phyloP scores from a whole-genome alignment of 2,113 vertebrate genomes.

The Oreotrochilus melanogaster region DNA sequence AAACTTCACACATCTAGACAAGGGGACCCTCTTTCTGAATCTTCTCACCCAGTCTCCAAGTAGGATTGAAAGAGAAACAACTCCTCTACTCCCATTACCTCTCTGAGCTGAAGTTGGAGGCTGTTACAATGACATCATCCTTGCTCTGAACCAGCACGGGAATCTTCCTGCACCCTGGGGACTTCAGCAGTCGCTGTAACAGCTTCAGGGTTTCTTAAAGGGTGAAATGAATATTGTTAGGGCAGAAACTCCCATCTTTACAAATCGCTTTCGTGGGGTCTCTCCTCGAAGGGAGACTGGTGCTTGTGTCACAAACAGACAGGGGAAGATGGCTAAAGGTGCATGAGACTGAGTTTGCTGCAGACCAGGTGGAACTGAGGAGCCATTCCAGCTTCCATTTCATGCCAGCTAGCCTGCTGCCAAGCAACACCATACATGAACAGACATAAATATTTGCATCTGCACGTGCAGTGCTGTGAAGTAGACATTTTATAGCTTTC shows the following conservation, averaged over 20 bases:
- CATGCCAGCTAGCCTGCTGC: slow-evolving; percentile 32
- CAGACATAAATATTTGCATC: not conserved
- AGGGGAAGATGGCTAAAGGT: slow-evolving; percentile 41
- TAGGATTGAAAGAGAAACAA: slow-evolving; percentile 23
- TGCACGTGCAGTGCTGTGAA: not conserved
- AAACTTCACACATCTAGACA: slow-evolving; percentile 42
- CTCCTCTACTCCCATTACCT: slow-evolving; percentile 80
- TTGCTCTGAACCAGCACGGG: slow-evolving; percentile 97
- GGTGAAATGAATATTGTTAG: slow-evolving; percentile 65
- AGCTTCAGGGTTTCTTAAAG: slow-evolving; percentile 95
- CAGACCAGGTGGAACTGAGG: not conserved
- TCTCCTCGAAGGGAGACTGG: slow-evolving; percentile 31
- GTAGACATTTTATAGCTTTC: not conserved
- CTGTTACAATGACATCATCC: slow-evolving; percentile 97
- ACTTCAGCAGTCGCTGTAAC: slow-evolving; percentile 96
- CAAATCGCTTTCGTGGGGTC: slow-evolving; percentile 8
- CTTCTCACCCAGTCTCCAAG: slow-evolving; percentile 39
- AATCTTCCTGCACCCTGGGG: slow-evolving; percentile 97
- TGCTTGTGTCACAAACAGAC: not conserved
- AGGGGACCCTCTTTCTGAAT: slow-evolving; percentile 5
- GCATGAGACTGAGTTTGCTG: not conserved
- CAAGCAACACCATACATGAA: not conserved
- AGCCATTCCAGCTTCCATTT: not conserved
- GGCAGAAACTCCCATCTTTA: slow-evolving; percentile 38
- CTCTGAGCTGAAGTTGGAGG: slow-evolving; percentile 99